These are phyloP conservation scores for Homalodisca vitripennis DNA, from an alignment of 1,140 invertebrate species.

Conservation along the genomic window DNA sequence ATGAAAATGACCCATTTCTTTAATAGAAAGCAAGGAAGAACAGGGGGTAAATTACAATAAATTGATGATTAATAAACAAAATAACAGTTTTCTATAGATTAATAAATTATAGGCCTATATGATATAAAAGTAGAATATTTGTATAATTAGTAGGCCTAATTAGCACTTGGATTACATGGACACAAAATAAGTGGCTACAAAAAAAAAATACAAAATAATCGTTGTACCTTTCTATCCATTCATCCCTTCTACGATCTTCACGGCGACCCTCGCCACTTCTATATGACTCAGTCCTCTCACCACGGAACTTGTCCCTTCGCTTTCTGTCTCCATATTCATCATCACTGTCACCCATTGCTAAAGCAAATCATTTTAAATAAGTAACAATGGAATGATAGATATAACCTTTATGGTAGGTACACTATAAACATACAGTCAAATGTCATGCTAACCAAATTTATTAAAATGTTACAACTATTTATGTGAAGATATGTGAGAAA, in stretches of 20 bases:
- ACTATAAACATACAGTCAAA: too few relatives aligned
- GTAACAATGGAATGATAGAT: too few relatives aligned
- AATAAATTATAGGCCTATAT: neutral
- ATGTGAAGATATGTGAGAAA: too few relatives aligned
- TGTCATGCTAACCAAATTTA: too few relatives aligned
- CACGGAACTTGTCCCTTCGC: conserved; percentile 83
- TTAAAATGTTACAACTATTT: too few relatives aligned
- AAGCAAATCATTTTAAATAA: neutral
- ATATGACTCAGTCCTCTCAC: conserved; percentile 79
- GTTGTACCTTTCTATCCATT: conserved; percentile 66
- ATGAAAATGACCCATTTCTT: too few relatives aligned
- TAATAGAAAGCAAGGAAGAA: too few relatives aligned
- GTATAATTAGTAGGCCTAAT: neutral
- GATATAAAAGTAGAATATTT: neutral
- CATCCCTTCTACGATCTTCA: conserved; percentile 69
- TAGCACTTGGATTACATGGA: neutral
- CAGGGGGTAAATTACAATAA: too few relatives aligned
- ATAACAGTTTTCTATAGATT: neutral
- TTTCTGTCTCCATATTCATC: conserved; percentile 85
- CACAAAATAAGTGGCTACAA: neutral
- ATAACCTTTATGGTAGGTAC: too few relatives aligned
- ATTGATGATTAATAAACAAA: too few relatives aligned
- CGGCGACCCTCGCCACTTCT: conserved; percentile 63
- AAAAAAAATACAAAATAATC: neutral
- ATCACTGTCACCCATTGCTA: conserved; percentile 81